Evolutionary conservation across 2,888 invertebrate species (phyloP).

Genomic region (Hecatera dysodea): DNA sequence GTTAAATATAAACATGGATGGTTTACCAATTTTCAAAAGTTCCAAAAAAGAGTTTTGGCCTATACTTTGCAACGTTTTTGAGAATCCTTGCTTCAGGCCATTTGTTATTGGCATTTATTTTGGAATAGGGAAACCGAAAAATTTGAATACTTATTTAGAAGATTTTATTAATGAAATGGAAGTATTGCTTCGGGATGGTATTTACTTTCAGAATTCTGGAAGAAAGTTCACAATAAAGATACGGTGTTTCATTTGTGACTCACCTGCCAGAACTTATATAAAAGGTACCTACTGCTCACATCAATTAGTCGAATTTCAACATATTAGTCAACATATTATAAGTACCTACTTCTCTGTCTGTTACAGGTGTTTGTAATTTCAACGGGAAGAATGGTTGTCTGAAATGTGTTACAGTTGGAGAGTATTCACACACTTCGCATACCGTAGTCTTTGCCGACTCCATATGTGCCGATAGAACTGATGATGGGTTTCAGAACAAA

Average conservation of each 20-base stretch:
- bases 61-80: too few relatives aligned
- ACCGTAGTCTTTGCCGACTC: not conserved
- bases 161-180: not conserved
- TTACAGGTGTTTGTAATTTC: not conserved
- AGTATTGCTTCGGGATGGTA: not conserved
- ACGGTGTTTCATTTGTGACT: not conserved
- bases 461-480: not conserved
- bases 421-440: not conserved
- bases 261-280: not conserved
- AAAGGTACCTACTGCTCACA: too few relatives aligned
- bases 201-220: not conserved
- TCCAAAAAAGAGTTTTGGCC: too few relatives aligned
- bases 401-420: not conserved
- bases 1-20: too few relatives aligned
- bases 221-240: not conserved
- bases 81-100: too few relatives aligned
- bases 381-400: not conserved
- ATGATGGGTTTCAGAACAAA: not conserved
- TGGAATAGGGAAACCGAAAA: too few relatives aligned
- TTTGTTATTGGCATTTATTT: too few relatives aligned
- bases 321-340: too few relatives aligned
- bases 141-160: not conserved
- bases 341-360: too few relatives aligned
- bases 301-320: too few relatives aligned
- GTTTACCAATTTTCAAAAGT: too few relatives aligned